Evolutionary conservation across 2,113 vertebrate species (phyloP), one percentile per base, ranked within the genome.

Genomic region (Epinephelus moara): DNA sequence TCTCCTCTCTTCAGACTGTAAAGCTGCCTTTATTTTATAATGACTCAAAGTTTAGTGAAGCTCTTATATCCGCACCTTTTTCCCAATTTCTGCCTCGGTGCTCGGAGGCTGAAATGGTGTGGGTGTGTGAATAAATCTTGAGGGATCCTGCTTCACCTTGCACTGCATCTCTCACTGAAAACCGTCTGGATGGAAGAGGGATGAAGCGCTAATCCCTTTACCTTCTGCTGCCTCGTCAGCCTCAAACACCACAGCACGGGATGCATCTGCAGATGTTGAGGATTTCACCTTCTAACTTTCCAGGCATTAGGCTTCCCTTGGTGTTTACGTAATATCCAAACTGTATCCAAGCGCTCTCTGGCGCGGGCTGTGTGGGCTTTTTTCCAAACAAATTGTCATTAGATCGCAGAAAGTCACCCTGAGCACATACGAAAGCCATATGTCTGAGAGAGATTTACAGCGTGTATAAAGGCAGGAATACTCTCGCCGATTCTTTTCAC

Each of bases 321-420:
- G 83, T 57, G 85, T 83, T 89, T 88, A 85, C 75, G 76, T 83
- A 78, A 86, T 49, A 67, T 87, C 82, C 77, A 27, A 66, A 63
- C 67, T 59, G 57, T 8, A 57, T 81, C 80, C 85, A 75, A 74
- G 37, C 10, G 7, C 64, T 67, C 21, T 64, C 40, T 53, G 73
- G 57, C 61, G 13, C 1, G 21, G 33, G 13, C 47, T 69, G 27
- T 6, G 61, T 3, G 2, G 78, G 52, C 70, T 15, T 9, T 52
- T 55, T 40, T 75, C 75, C 85, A 78, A 60, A 42, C 53, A 49
- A 57, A 61, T 80, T 42, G 27, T 82, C 80, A 52, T 73, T 75
- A 79, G 61, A 77, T 71, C 13, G 15, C 68, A 74, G 23, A 81
- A 6, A 69, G 67, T 56, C 59, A 27, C 55, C 47, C n/a, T 6